phyloP scores from a whole-genome alignment of 2,888 invertebrate genomes.

The Deilephila elpenor region DNA sequence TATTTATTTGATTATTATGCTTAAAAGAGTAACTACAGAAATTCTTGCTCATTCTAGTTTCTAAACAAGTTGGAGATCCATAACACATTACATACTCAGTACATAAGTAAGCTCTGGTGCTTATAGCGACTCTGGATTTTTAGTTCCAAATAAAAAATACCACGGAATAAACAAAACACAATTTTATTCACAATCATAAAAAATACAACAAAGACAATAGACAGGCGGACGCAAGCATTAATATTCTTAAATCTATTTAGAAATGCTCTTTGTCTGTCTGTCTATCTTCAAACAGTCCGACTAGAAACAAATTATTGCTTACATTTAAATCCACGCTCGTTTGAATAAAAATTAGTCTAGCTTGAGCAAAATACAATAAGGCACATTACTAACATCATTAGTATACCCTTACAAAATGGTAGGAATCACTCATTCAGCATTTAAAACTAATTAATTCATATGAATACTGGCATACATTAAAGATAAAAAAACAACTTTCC shows the following conservation, averaged over 20 bases:
- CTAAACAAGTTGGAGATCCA: no score
- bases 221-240: neutral
- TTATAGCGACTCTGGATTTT: no score
- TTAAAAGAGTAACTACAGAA: no score
- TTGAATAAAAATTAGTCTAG: neutral
- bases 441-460: neutral
- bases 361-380: slow-evolving; percentile 14
- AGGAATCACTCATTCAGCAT: neutral
- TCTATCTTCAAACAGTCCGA: slow-evolving; percentile 25
- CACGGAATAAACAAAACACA: slow-evolving; percentile 12
- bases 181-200: slow-evolving; percentile 17
- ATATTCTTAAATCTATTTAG: neutral
- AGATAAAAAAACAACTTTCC: neutral
- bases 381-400: neutral
- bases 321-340: neutral
- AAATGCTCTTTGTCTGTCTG: neutral
- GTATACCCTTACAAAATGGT: neutral
- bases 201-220: neutral
- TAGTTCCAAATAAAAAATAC: neutral
- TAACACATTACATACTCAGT: no score
- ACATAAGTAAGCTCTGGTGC: no score
- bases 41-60: no score
- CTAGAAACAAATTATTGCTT: slow-evolving; percentile 36
- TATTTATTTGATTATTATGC: no score
- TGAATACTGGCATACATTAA: neutral